These are phyloP conservation scores for Ctena decussata DNA, from an alignment of 2,888 invertebrate genomes.

Conservation along the genomic window DNA sequence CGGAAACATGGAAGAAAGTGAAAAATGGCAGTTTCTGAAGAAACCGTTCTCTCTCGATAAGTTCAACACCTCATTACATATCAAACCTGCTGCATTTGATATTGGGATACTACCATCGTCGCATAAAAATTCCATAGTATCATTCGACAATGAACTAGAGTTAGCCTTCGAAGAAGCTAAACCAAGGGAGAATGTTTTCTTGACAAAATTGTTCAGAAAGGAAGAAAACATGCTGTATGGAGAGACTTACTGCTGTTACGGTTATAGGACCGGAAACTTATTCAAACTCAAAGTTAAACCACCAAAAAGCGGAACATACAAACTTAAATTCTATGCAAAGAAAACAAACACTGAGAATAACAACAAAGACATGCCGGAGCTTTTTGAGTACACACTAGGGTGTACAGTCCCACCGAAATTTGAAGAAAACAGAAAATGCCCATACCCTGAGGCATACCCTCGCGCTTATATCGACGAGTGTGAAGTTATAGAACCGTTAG, in stretches of 20 bases:
- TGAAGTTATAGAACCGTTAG: background rate
- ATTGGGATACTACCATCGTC: slow-evolving; percentile 11
- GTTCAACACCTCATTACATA: slow-evolving; percentile 22
- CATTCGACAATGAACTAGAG: slow-evolving; percentile 2
- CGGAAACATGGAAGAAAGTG: slow-evolving; percentile 12
- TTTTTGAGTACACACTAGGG: slow-evolving; percentile 43
- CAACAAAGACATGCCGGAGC: background rate
- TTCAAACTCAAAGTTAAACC: slow-evolving; percentile 42
- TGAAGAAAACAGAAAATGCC: background rate
- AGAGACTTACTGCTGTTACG: background rate
- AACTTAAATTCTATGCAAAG: slow-evolving; percentile 40
- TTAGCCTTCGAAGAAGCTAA: background rate
- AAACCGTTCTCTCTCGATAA: slow-evolving; percentile 37
- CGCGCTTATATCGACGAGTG: slow-evolving; percentile 19
- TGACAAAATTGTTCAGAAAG: slow-evolving; percentile 1
- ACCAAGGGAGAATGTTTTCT: background rate
- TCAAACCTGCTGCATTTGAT: slow-evolving; percentile 24
- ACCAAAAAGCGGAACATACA: slow-evolving; percentile 36
- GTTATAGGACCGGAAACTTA: background rate
- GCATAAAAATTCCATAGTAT: slow-evolving; percentile 17
- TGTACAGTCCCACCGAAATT: slow-evolving; percentile 13
- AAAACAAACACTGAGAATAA: slow-evolving; percentile 17
- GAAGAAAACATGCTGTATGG: slow-evolving; percentile 1
- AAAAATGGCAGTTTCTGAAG: slow-evolving; percentile 37
- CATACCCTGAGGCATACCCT: slow-evolving; percentile 2